Evolutionary conservation across 2,113 vertebrate genomes (phyloP).

Genomic region (Apteryx mantelli): DNA sequence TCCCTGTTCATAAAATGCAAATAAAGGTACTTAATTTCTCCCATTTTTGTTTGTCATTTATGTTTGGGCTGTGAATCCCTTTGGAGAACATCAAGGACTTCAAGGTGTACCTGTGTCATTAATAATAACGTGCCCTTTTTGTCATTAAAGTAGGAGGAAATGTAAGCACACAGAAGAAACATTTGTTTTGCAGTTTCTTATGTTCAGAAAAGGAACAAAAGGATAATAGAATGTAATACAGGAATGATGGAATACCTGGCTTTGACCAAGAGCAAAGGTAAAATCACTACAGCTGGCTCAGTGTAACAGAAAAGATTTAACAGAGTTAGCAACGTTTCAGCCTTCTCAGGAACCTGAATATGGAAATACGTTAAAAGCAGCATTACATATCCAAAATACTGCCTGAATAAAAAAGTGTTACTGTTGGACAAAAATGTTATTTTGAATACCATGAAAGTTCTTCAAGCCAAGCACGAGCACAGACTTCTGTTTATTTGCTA

Average conservation of each 20-base stretch:
- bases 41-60: not conserved
- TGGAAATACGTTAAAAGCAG: not conserved
- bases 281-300: constrained; percentile 58
- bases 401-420: not conserved
- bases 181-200: constrained; percentile 7
- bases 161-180: not conserved
- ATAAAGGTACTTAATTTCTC: constrained; percentile 5
- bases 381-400: not conserved
- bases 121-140: constrained; percentile 5
- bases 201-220: constrained; percentile 21
- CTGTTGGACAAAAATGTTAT: not conserved
- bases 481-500: not conserved
- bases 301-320: constrained; percentile 30
- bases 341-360: not conserved
- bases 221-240: not conserved
- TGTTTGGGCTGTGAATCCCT: not conserved
- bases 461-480: not conserved
- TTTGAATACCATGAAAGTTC: constrained; percentile 10
- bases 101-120: not conserved
- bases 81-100: constrained; percentile 4
- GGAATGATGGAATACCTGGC: not conserved
- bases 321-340: not conserved
- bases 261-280: constrained; percentile 57
- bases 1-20: constrained; percentile 20
- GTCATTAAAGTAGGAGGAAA: constrained; percentile 33